Evolutionary conservation across 2,113 vertebrate species (phyloP), one percentile per base, ranked within the genome.

Genomic region (Propithecus coquereli): DNA sequence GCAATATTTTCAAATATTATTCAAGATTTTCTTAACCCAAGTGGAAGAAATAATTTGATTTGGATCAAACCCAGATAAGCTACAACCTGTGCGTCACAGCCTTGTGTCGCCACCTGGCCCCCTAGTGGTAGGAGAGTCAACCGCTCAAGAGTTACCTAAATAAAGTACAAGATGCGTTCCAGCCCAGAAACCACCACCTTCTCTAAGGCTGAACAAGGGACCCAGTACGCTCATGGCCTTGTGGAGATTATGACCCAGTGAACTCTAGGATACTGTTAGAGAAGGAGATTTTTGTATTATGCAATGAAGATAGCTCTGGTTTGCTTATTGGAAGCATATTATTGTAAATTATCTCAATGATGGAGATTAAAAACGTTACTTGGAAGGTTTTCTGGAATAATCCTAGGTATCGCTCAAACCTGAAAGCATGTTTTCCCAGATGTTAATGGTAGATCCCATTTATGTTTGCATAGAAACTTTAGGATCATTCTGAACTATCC

Each of bases 61-160:
- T 45, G 11, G 18, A 32, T 57, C 50, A 82, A 87, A 94, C 32
- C 11, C 4, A 40, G 22, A 14, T 68, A 37, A 87, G 3, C 23
- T 87, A 61, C 0, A 0, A 25, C 4, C 9, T 65, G 1, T 73
- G 14, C 65, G 14, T 59, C 63, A 45, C 8, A 79, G 6, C 5
- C 34, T 45, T 94, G 17, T n/a, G 16, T 89, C 4, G 5, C 2
- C 14, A 43, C 8, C 11, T 57, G 32, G 20, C 34, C 20, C 52
- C 4, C 1, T 32, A 2, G 3, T 61, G 4, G 5, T 59, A 4
- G 6, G 5, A 47, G 2, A 63, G 2, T 23, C 3, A 2, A 54
- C 13, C 9, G 32, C 9, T n/a, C 3, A 90, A 61, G n/a, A 57
- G 6, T 50, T 65, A 71, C 14, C 8, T 23, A 43, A 88, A n/a